These are phyloP conservation scores for Amiota communis DNA, from an alignment of 2,888 invertebrate species.

Conservation along the genomic window DNA sequence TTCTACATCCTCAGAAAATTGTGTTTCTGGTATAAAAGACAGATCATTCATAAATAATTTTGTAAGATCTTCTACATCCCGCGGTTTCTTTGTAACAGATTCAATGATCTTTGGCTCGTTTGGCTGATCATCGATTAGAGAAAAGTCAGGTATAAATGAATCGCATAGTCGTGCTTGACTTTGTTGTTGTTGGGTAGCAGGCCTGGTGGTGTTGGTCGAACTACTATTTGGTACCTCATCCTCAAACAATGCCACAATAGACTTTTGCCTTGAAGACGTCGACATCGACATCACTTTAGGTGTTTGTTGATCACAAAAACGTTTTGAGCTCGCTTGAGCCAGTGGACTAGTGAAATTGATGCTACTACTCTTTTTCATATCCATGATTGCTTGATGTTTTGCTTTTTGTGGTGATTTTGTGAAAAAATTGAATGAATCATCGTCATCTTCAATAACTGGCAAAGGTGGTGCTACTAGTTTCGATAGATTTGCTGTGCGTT, in stretches of 20 bases:
- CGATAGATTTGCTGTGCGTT: constrained; percentile 21
- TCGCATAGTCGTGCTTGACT: constrained; percentile 26
- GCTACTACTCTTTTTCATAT: neutral
- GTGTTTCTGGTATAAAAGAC: constrained; percentile 58
- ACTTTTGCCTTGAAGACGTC: constrained; percentile 20
- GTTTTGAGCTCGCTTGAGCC: constrained; percentile 42
- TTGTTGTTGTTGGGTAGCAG: neutral
- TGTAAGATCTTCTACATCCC: constrained; percentile 36
- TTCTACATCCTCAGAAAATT: constrained; percentile 18
- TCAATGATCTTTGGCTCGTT: constrained; percentile 20
- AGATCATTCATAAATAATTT: constrained; percentile 57
- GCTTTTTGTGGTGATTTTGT: constrained; percentile 57
- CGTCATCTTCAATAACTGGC: constrained; percentile 46
- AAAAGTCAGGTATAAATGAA: constrained; percentile 45
- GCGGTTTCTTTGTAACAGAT: constrained; percentile 19
- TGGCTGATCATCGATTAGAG: constrained; percentile 34
- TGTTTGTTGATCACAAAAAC: constrained; percentile 52
- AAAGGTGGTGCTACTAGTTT: constrained; percentile 38
- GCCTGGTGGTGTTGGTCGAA: neutral
- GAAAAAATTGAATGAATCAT: constrained; percentile 61
- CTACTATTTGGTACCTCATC: constrained; percentile 33
- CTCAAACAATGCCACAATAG: constrained; percentile 43
- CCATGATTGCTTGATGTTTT: constrained; percentile 33
- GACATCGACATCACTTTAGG: constrained; percentile 45
- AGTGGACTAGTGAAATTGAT: constrained; percentile 38